These are phyloP conservation scores for Ganaspis brasiliensis DNA, from an alignment of 2,888 invertebrate species.

Conservation along the genomic window DNA sequence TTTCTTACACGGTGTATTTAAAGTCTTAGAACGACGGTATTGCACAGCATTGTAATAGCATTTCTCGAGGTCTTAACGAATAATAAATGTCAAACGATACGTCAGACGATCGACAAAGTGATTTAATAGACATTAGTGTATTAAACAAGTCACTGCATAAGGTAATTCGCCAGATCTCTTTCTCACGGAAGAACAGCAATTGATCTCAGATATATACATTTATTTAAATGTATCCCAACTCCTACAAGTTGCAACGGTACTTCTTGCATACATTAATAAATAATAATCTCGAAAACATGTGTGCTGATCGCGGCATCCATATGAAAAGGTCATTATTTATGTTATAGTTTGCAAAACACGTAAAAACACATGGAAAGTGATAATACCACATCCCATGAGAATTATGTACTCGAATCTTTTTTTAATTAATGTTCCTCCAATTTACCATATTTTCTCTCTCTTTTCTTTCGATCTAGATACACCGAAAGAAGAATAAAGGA, in stretches of 20 bases:
- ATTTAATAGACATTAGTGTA: slow-evolving; percentile 25
- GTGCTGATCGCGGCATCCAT: not conserved
- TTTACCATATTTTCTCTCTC: no score
- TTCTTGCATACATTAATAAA: slow-evolving; percentile 4
- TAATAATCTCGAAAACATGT: slow-evolving; percentile 5
- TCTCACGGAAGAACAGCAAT: slow-evolving; percentile 12
- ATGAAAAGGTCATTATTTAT: not conserved
- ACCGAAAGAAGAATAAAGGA: no score
- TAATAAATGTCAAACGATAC: slow-evolving; percentile 33
- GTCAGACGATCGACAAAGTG: not conserved
- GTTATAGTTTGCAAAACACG: not conserved
- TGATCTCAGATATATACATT: not conserved
- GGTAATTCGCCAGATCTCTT: not conserved
- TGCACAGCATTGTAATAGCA: slow-evolving; percentile 19
- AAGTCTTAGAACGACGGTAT: slow-evolving; percentile 17
- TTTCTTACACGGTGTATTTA: slow-evolving; percentile 30
- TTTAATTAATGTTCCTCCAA: no score
- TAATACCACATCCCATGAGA: not conserved
- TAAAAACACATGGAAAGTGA: not conserved
- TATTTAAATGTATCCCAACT: not conserved
- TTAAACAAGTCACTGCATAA: not conserved
- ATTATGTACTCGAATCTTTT: not conserved
- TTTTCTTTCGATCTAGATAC: no score
- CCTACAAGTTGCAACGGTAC: not conserved
- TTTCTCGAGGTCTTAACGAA: not conserved